Evolutionary conservation across 2,888 invertebrate genomes (phyloP).

Genomic region (Acanthoscelides obtectus): DNA sequence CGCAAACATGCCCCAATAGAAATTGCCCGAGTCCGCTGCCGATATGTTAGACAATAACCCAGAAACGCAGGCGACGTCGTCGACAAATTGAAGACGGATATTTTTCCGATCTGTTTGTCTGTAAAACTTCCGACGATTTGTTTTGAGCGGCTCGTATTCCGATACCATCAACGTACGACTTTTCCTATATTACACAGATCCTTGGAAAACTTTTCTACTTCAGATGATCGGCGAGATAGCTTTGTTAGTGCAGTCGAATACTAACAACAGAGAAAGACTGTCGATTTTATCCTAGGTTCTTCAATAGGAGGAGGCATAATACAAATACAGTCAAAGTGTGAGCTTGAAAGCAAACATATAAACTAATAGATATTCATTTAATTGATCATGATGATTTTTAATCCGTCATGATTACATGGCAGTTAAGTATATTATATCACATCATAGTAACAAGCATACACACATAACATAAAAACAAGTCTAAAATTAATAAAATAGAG

Average conservation of each 20-base stretch:
- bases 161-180: not conserved
- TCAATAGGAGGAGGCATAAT: too few relatives aligned
- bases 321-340: too few relatives aligned
- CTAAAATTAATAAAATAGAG: too few relatives aligned
- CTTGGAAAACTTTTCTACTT: not conserved
- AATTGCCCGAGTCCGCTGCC: not conserved
- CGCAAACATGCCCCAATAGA: not conserved
- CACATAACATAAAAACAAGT: too few relatives aligned
- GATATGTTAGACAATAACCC: not conserved
- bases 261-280: too few relatives aligned
- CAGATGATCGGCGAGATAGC: not conserved
- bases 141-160: constrained; percentile 27
- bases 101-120: constrained; percentile 5
- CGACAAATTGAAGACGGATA: not conserved
- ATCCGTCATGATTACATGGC: too few relatives aligned
- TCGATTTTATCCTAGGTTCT: too few relatives aligned
- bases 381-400: too few relatives aligned
- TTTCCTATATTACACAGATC: not conserved
- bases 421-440: too few relatives aligned
- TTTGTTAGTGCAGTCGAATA: not conserved
- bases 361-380: too few relatives aligned
- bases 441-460: too few relatives aligned
- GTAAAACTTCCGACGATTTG: constrained; percentile 39
- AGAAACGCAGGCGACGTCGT: not conserved
- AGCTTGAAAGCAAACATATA: too few relatives aligned